Base-by-base conservation (phyloP, 2,113 vertebrate species). In the Odobenus rosmarus region DNA sequence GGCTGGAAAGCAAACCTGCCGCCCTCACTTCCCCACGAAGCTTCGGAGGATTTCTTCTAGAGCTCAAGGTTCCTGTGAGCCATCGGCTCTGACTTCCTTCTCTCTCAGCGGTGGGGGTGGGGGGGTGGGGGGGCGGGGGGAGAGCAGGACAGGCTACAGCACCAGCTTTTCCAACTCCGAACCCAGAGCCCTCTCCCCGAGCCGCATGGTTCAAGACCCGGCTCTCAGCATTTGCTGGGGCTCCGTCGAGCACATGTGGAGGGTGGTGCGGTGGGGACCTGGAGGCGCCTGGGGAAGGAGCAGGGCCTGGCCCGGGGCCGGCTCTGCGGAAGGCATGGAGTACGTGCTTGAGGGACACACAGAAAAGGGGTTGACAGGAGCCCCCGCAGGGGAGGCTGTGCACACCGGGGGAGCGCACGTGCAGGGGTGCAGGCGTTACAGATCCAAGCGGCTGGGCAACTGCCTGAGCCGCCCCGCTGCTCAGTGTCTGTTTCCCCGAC, bases 401-500 rank as follows among this genome's bases (percentile, higher is more conserved):
- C 33, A 2, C 4, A 1, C 0, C 0, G 1, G 24, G 31, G 4
- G 16, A 11, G 62, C 8, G 3, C 33, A 1, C 1, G 1, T 42
- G 15, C 0, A 24, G 49, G 19, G 91, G 51, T 1, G 59, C 46
- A 46, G 46, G 46, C 8, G 46, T 46, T 46, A 8, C 46, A 46
- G 46, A 46, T 46, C 46, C 46, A 46, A 46, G 46, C 7, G 46
- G 46, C 46, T 9, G 46, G 46, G 46, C 46, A 9, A 46, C 46
- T 46, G 46, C 46, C 46, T 46, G 46, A 26, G 53, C 0, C 0
- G 7, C 28, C 59, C 31, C 36, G 5, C 49, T 18, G 81, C 80
- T 31, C 24, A 4, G 88, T 0, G 24, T 36, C 88, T n/a, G 0
- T 15, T 28, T 61, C 57, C 49, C 36, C 24, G 7, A 10, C 33